Evolutionary conservation across 1,140 invertebrate genomes (phyloP).

Genomic region (Teleogryllus occipitalis): DNA sequence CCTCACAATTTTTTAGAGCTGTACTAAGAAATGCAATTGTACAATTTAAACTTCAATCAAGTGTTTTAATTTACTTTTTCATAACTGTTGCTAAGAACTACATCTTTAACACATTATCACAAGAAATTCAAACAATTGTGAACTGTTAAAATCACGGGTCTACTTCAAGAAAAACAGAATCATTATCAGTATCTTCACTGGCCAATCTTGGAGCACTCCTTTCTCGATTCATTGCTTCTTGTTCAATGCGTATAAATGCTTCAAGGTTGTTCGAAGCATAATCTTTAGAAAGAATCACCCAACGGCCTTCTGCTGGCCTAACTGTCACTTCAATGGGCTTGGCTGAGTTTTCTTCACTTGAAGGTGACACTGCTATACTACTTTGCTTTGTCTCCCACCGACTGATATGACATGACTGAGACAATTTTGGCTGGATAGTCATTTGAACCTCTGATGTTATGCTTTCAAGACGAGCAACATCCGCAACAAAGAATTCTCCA

Average conservation of each 20-base stretch:
- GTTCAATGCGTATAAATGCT: not conserved
- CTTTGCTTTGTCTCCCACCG: not conserved
- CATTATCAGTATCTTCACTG: not conserved
- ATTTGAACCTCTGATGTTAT: slow-evolving; percentile 12
- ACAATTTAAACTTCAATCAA: too few species aligned
- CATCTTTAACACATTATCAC: not conserved
- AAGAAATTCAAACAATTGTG: not conserved
- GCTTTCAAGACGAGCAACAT: slow-evolving; percentile 22
- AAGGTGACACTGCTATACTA: not conserved
- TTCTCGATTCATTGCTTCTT: not conserved
- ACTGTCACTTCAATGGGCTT: too few species aligned
- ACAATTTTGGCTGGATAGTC: not conserved
- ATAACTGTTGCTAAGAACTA: too few species aligned
- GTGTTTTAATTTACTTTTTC: too few species aligned
- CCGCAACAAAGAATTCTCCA: slow-evolving; percentile 30
- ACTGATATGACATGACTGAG: not conserved
- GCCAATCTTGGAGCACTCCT: not conserved
- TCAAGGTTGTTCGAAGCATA: not conserved
- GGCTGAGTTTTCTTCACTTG: not conserved
- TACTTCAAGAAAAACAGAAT: not conserved
- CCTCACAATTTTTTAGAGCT: too few species aligned
- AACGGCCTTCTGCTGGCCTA: not conserved
- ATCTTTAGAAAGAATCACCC: not conserved
- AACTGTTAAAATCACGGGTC: not conserved
- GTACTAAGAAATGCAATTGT: too few species aligned